These are phyloP conservation scores for Plutomurus gul DNA, from an alignment of 1,140 invertebrate species.

Conservation along the genomic window DNA sequence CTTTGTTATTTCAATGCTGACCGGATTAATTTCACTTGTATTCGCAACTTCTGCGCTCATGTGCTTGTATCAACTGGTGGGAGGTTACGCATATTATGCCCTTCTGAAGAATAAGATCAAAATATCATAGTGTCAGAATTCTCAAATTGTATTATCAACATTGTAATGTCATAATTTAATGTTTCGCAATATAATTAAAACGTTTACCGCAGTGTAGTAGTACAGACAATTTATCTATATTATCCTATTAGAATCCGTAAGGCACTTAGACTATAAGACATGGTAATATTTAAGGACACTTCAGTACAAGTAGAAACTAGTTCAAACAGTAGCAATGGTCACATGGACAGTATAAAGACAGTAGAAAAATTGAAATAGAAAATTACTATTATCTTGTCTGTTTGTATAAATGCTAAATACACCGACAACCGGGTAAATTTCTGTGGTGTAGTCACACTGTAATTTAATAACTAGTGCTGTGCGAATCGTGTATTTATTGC, in stretches of 20 bases:
- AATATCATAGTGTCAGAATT: too few species aligned
- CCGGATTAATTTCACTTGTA: neutral
- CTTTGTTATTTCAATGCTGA: neutral
- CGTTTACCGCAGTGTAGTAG: neutral
- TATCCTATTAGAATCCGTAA: neutral
- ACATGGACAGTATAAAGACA: neutral
- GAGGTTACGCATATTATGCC: too few species aligned
- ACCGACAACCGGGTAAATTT: neutral
- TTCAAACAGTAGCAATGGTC: neutral
- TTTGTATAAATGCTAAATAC: neutral
- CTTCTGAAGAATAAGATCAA: too few species aligned
- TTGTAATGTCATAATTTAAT: too few species aligned
- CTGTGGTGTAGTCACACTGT: neutral
- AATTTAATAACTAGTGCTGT: neutral
- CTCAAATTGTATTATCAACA: too few species aligned
- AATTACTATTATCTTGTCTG: too few species aligned
- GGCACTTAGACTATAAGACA: neutral
- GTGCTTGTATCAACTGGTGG: too few species aligned
- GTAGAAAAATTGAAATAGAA: too few species aligned
- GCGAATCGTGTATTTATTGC: constrained; percentile 1
- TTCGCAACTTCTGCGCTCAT: too few species aligned
- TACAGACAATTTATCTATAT: neutral
- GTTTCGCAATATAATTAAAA: neutral
- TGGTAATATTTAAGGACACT: too few species aligned
- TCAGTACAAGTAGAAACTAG: neutral